Conservation (phyloP, 2,113 vertebrate genomes). For the Scomber colias region DNA sequence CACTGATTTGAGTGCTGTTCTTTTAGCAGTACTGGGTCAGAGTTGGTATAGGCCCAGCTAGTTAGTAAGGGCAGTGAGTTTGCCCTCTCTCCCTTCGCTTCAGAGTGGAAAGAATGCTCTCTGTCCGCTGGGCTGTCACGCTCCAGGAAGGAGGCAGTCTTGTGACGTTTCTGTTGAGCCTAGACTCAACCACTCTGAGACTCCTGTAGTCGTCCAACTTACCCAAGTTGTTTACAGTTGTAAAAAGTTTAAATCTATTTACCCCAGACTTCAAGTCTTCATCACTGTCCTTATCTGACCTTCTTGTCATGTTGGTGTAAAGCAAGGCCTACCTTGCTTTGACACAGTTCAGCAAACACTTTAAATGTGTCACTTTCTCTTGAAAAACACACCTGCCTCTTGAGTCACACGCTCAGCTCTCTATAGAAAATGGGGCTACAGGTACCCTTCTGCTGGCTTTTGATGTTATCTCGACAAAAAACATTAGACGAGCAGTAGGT, state of each 20-base stretch:
- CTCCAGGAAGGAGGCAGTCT: constrained; percentile 70
- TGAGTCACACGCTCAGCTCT: neutral
- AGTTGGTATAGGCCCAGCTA: constrained; percentile 22
- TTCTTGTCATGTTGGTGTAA: neutral
- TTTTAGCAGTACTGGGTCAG: neutral
- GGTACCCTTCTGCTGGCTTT: neutral
- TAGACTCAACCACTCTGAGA: constrained; percentile 12
- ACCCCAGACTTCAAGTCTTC: too few relatives aligned
- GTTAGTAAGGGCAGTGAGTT: constrained; percentile 52
- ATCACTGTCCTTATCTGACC: neutral
- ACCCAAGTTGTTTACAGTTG: neutral
- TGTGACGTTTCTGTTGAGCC: constrained; percentile 63
- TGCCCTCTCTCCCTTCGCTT: constrained; percentile 46
- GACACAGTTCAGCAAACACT: constrained; percentile 8
- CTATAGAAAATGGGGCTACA: neutral
- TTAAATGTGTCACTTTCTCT: neutral
- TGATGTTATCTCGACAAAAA: constrained; percentile 21
- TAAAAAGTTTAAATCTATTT: neutral
- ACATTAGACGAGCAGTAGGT: neutral
- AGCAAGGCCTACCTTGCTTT: neutral
- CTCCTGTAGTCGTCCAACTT: neutral
- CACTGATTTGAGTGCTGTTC: neutral
- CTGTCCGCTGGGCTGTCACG: constrained; percentile 62
- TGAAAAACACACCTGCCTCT: constrained; percentile 25
- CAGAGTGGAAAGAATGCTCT: constrained; percentile 75